A percentile compares a stretch with the other conserved stretches of the same genome.
These are phyloP conservation scores for Eupithecia inturbata DNA, from an alignment of 2,888 invertebrate species.

Conservation along the genomic window DNA sequence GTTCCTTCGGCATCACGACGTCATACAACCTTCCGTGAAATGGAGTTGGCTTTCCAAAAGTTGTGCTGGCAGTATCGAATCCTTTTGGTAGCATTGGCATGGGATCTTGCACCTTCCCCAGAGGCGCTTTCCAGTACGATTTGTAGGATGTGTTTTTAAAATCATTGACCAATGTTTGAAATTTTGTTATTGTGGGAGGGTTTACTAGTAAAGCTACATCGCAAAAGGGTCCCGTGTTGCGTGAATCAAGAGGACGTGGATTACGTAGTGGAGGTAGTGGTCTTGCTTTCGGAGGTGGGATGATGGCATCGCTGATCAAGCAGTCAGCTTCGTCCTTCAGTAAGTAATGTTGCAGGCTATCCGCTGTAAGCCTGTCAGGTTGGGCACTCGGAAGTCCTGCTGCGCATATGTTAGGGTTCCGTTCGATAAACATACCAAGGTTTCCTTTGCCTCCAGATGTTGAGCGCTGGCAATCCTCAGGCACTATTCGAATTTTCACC, in stretches of 20 bases:
- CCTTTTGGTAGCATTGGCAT: conserved; percentile 73
- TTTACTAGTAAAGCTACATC: conserved; percentile 60
- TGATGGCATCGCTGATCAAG: conserved; percentile 66
- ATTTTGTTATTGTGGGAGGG: conserved; percentile 68
- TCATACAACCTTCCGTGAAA: conserved; percentile 67
- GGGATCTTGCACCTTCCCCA: conserved; percentile 63
- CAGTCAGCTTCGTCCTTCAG: conserved; percentile 72
- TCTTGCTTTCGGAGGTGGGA: conserved; percentile 58
- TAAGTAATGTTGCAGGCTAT: conserved; percentile 65
- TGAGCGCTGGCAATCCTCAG: conserved; percentile 59
- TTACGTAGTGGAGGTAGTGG: conserved; percentile 63
- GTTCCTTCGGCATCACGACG: conserved; percentile 68
- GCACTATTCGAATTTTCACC: not conserved
- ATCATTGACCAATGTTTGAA: conserved; percentile 66
- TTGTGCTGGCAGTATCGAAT: conserved; percentile 58
- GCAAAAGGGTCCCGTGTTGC: conserved; percentile 61
- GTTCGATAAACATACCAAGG: conserved; percentile 67
- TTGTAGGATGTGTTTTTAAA: conserved; percentile 67
- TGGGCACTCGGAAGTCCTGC: conserved; percentile 71
- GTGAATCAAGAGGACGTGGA: conserved; percentile 61
- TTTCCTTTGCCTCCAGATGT: conserved; percentile 76
- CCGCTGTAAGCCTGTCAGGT: conserved; percentile 56
- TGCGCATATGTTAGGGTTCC: conserved; percentile 67
- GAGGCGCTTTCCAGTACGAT: conserved; percentile 71
- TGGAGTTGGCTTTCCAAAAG: conserved; percentile 65